phyloP scores from a whole-genome alignment of 2,888 invertebrate species.

The Trachelus iudaicus region DNA sequence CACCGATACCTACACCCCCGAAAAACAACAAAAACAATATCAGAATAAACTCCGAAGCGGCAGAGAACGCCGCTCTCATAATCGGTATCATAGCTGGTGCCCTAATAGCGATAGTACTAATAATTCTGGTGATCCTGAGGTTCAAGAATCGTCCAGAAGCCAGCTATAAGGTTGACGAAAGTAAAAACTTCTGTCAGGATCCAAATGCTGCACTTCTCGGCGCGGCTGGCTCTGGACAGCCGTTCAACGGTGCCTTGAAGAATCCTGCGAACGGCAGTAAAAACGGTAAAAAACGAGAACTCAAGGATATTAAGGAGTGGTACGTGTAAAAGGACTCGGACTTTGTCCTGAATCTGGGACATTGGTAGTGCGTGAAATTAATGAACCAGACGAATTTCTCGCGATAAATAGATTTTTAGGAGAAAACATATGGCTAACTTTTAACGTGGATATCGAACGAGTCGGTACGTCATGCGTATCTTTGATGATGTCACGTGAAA shows the following conservation, averaged over 20 bases:
- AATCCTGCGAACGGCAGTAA: slow-evolving; percentile 59
- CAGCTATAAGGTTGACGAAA: slow-evolving; percentile 94
- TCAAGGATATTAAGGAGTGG: slow-evolving; percentile 96
- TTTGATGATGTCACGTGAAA: neutral
- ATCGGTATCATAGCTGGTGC: slow-evolving; percentile 92
- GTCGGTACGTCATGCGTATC: neutral
- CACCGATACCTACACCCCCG: slow-evolving; percentile 60
- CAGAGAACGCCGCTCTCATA: slow-evolving; percentile 80
- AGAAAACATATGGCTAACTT: neutral
- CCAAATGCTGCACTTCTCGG: slow-evolving; percentile 83
- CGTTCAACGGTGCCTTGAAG: slow-evolving; percentile 61
- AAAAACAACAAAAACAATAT: slow-evolving; percentile 48
- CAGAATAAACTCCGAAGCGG: slow-evolving; percentile 75
- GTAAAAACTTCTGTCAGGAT: slow-evolving; percentile 80
- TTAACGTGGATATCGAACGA: neutral
- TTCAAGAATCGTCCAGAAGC: slow-evolving; percentile 86
- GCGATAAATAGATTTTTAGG: neutral
- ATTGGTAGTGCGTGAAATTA: neutral
- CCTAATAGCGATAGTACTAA: slow-evolving; percentile 88
- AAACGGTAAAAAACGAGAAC: slow-evolving; percentile 77
- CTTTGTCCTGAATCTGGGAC: neutral
- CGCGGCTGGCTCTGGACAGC: slow-evolving; percentile 67
- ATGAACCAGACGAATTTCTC: neutral
- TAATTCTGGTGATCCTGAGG: slow-evolving; percentile 90
- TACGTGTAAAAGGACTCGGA: slow-evolving; percentile 77